Evolutionary conservation across 2,888 invertebrate species (phyloP).

Genomic region (Cheilosia variabilis): DNA sequence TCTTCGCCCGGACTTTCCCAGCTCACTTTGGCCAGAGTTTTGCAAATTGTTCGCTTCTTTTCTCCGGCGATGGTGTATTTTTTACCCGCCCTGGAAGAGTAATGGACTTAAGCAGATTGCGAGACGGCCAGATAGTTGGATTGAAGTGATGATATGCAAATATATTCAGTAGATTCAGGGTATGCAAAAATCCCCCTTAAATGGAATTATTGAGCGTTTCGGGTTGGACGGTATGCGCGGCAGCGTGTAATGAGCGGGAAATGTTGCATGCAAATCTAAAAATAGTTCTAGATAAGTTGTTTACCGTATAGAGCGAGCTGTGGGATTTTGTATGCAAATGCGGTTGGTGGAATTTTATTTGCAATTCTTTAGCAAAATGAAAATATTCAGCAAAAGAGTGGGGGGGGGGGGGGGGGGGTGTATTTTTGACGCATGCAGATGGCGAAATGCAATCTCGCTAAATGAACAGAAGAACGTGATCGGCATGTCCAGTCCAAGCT

Average conservation of each 20-base stretch:
- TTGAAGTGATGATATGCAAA: slow-evolving; percentile 70
- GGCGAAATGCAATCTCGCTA: too few species aligned
- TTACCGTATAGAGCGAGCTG: not conserved
- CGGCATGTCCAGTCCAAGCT: too few species aligned
- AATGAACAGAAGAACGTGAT: too few species aligned
- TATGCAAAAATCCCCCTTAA: slow-evolving; percentile 27
- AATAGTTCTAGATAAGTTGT: slow-evolving; percentile 31
- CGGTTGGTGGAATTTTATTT: too few species aligned
- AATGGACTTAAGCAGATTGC: slow-evolving; percentile 55
- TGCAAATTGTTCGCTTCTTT: slow-evolving; percentile 18
- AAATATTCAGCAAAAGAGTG: too few species aligned
- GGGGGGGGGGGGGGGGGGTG: too few species aligned
- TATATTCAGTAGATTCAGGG: slow-evolving; percentile 53
- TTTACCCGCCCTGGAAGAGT: slow-evolving; percentile 37
- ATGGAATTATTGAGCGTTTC: slow-evolving; percentile 54
- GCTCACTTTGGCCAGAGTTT: slow-evolving; percentile 34
- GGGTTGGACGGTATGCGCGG: slow-evolving; percentile 4
- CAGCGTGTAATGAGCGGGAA: slow-evolving; percentile 30
- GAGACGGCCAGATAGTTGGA: slow-evolving; percentile 43
- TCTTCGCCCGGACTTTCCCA: slow-evolving; percentile 12
- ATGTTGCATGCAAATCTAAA: slow-evolving; percentile 48
- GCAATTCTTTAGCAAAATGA: too few species aligned
- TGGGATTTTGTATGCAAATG: not conserved
- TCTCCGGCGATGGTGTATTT: not conserved
- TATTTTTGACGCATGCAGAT: too few species aligned